Conservation (phyloP, 2,113 vertebrate genomes). For the Progne subis region DNA sequence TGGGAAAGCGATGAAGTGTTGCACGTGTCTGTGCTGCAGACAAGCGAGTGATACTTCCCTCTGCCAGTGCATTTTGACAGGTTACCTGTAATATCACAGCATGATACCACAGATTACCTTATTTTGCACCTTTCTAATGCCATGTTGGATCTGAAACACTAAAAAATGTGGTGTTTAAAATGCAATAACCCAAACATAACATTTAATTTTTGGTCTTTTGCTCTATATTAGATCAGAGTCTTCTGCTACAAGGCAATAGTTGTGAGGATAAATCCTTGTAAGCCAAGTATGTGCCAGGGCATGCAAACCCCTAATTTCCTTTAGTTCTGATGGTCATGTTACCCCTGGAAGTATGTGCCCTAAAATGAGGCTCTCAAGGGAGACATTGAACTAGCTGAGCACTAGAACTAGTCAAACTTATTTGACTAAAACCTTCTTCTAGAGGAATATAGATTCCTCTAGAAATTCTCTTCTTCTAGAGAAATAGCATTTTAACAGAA, state of each 20-base stretch:
- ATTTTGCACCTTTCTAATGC: neutral
- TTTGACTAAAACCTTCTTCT: neutral
- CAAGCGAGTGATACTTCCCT: neutral
- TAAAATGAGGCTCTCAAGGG: accelerated
- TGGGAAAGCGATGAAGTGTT: neutral
- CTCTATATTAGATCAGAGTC: neutral
- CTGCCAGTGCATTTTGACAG: neutral
- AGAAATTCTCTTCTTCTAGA: neutral
- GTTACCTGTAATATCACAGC: neutral
- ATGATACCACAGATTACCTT: neutral
- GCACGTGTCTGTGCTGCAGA: neutral
- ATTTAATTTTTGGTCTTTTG: neutral
- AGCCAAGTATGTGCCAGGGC: neutral
- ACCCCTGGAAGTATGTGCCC: neutral
- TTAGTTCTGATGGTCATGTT: neutral
- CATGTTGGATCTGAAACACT: neutral
- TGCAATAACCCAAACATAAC: neutral
- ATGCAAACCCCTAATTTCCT: neutral
- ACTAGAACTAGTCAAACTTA: neutral
- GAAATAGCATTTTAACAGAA: neutral
- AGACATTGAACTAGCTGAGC: neutral
- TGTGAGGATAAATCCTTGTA: neutral
- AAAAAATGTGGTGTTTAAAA: neutral
- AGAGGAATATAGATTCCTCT: neutral
- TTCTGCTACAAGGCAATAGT: neutral